A percentile compares a stretch with the other conserved stretches of the same genome.
Evolutionary conservation across 2,113 vertebrate genomes (phyloP).

Genomic region (Gallinago media): DNA sequence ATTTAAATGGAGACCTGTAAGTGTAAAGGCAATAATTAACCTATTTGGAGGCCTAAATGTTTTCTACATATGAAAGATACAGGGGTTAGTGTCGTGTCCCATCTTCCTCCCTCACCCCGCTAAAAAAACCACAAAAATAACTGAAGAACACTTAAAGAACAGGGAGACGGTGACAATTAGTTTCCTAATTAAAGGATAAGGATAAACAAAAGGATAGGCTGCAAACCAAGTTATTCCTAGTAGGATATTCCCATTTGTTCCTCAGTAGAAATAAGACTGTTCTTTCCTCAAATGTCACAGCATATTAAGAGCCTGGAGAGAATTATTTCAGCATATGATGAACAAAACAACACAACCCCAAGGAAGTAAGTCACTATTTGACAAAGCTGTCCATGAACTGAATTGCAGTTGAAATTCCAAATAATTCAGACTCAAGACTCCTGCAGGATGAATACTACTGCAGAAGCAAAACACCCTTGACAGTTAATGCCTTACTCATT

Average conservation of each 20-base stretch:
- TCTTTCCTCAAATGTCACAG: conserved; percentile 58
- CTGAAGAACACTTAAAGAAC: not conserved
- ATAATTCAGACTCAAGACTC: not conserved
- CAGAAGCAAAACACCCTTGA: not conserved
- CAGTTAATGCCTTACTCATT: not conserved
- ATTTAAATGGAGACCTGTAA: not conserved
- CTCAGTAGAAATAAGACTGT: conserved; percentile 2
- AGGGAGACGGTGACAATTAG: not conserved
- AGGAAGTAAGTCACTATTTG: not conserved
- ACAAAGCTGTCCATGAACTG: not conserved
- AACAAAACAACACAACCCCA: not conserved
- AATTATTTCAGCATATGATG: conserved; percentile 30
- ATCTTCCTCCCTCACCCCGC: too few species aligned
- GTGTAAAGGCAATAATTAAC: not conserved
- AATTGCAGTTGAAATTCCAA: not conserved
- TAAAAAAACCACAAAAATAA: not conserved
- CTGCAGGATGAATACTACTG: not conserved
- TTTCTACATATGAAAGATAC: not conserved
- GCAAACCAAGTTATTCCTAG: not conserved
- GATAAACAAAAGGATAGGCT: not conserved
- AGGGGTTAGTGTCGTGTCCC: not conserved
- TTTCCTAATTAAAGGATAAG: conserved; percentile 12
- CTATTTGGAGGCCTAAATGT: not conserved
- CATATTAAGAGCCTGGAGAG: conserved; percentile 40
- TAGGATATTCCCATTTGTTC: conserved; percentile 28